Base-by-base conservation (phyloP, 2,888 invertebrate genomes). In the Esperia sulphurella region DNA sequence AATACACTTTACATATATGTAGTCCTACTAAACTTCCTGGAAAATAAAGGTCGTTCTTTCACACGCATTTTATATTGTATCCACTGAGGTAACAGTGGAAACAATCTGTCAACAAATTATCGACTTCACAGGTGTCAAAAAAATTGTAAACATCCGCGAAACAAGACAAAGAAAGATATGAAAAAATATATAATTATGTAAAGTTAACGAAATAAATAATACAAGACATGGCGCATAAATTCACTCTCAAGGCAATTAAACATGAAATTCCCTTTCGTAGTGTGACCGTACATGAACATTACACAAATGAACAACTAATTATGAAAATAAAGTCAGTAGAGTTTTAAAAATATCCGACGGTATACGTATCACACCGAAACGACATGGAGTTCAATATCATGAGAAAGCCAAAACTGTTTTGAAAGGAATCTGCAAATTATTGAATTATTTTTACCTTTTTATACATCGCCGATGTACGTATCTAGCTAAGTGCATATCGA, bases 301-400 rank as follows among this genome's bases (percentile, higher is more conserved):
- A 21, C 12, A 14, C 14, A 14, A 8, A 21, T 5, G 14, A 14
- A 39, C 5, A 40, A 35, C 10, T 31, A 37, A 37, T 39, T 14
- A 39, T 46, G 14, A 14, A 45, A 46, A 41, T 33, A 35, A 41
- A 45, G 21, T 14, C 14, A 9, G 42, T 29, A 30, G 9, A 28
- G 41, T 28, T 30, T 30, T 21, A 29, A 42, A 14, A 33, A 30
- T 14, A 6, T 48, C 35, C 35, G 30, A 40, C 29, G 50, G 41
- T 49, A 45, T 44, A 53, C 46, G 53, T 45, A 51, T 43, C 41
- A 51, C 63, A 52, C 46, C 51, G 60, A 65, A 50, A 58, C 10
- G 28, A 28, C 61, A 43, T 9, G 53, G 59, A 59, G 55, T 61
- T 57, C 46, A 57, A 59, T 69, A 60, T 61, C 68, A 63, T 72